Percentiles rank a stretch among this genome's conserved stretches.
These are phyloP conservation scores for Triops longicaudatus DNA, from an alignment of 1,140 invertebrate genomes.

Conservation along the genomic window DNA sequence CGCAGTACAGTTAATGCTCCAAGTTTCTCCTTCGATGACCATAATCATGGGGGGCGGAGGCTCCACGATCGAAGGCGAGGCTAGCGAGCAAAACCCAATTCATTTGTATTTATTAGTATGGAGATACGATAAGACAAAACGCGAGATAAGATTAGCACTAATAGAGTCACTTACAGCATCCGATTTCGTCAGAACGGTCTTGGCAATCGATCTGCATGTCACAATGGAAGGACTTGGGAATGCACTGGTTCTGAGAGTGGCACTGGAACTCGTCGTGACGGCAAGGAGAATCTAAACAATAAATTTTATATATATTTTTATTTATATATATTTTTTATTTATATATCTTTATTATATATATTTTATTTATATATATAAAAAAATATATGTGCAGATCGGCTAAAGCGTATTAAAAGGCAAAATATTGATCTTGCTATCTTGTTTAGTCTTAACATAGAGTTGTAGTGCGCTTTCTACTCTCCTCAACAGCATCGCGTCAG, in stretches of 20 bases:
- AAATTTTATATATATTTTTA: too few relatives aligned
- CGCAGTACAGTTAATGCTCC: slow-evolving; percentile 74
- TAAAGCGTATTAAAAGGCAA: slow-evolving; percentile 16
- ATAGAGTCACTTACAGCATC: slow-evolving; percentile 65
- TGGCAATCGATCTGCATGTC: slow-evolving; percentile 78
- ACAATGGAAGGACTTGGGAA: slow-evolving; percentile 88
- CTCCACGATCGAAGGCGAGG: slow-evolving; percentile 53
- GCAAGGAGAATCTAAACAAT: slow-evolving; percentile 55
- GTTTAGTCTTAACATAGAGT: too few relatives aligned
- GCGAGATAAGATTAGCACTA: slow-evolving; percentile 23
- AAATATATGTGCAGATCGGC: too few relatives aligned
- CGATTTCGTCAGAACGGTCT: slow-evolving; percentile 83
- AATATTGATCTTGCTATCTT: not conserved
- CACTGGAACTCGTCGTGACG: slow-evolving; percentile 75
- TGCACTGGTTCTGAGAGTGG: slow-evolving; percentile 65
- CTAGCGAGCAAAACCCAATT: slow-evolving; percentile 34
- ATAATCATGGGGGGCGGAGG: slow-evolving; percentile 60
- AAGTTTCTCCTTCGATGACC: slow-evolving; percentile 58
- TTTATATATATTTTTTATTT: too few relatives aligned
- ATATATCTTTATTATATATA: too few relatives aligned
- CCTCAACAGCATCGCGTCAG: too few relatives aligned
- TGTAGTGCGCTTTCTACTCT: too few relatives aligned
- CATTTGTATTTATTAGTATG: too few relatives aligned
- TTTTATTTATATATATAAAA: too few relatives aligned
- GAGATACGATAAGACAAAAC: not conserved